Conservation (phyloP, 1,140 invertebrate genomes). For the Cyrtorhinus lividipennis region DNA sequence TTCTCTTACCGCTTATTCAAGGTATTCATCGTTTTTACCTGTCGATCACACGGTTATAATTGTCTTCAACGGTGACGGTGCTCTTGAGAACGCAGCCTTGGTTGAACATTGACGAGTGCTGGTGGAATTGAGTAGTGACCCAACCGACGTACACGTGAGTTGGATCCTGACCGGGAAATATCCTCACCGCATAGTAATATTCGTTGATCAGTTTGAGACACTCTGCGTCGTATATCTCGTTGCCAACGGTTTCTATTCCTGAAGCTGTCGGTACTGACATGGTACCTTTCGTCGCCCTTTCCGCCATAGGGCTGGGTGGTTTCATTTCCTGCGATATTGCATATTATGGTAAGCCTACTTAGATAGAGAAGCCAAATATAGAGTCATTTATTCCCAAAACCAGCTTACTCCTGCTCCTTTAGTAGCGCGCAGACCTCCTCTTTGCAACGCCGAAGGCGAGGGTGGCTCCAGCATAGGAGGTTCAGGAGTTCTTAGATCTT, state of each 20-base stretch:
- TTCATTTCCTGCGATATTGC: conserved; percentile 17
- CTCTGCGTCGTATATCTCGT: conserved; percentile 71
- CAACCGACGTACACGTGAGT: conserved; percentile 96
- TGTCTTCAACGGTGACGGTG: conserved; percentile 70
- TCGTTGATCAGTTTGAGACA: conserved; percentile 91
- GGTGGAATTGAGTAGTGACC: conserved; percentile 94
- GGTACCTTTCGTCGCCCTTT: conserved; percentile 36
- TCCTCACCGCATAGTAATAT: conserved; percentile 48
- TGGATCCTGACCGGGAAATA: conserved; percentile 95
- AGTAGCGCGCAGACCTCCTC: conserved; percentile 8
- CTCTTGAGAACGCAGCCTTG: conserved; percentile 70
- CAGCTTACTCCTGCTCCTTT: background rate
- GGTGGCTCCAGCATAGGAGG: conserved; percentile 26
- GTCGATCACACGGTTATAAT: conserved; percentile 55
- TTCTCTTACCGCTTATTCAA: background rate
- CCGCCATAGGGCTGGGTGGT: conserved; percentile 35
- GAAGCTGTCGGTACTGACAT: conserved; percentile 48
- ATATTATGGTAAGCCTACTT: background rate
- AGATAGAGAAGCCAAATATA: background rate
- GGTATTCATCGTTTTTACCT: conserved; percentile 39
- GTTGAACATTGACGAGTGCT: conserved; percentile 80
- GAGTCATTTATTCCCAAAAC: background rate
- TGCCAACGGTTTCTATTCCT: conserved; percentile 56
- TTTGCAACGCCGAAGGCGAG: conserved; percentile 7
- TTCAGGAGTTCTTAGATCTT: conserved; percentile 53